Evolutionary conservation across 2,888 invertebrate genomes (phyloP).

Genomic region (Himalopsyche anomala): DNA sequence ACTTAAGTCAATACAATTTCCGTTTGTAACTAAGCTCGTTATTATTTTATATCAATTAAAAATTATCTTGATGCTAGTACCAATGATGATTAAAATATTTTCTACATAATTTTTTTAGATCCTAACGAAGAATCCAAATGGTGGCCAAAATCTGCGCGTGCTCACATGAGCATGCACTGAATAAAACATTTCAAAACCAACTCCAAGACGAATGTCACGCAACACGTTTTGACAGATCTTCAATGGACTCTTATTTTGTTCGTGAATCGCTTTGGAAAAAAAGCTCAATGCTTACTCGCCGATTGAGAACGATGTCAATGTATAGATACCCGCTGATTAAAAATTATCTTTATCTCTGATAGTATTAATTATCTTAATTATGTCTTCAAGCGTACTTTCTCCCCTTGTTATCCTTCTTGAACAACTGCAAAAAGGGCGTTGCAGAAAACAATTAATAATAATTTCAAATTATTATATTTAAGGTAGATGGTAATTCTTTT

Average conservation of each 20-base stretch:
- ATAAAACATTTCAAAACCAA: constrained; percentile 20
- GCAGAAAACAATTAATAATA: too few relatives aligned
- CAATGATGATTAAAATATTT: too few relatives aligned
- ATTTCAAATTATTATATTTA: too few relatives aligned
- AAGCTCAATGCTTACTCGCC: not conserved
- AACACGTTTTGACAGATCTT: constrained; percentile 37
- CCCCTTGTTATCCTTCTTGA: too few relatives aligned
- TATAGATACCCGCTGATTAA: not conserved
- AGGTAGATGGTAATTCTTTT: too few relatives aligned
- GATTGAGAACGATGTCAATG: constrained; percentile 1
- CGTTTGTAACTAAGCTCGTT: too few relatives aligned
- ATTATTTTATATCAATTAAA: too few relatives aligned
- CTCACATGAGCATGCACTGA: not conserved
- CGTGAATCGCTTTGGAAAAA: not conserved
- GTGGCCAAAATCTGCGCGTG: constrained; percentile 16
- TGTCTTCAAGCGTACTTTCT: too few relatives aligned
- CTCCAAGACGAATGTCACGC: not conserved
- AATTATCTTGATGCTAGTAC: too few relatives aligned
- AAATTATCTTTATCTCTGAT: not conserved
- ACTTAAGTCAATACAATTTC: too few relatives aligned
- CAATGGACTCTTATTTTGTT: constrained; percentile 17
- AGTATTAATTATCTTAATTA: not conserved
- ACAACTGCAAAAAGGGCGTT: too few relatives aligned
- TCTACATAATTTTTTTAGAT: not conserved
- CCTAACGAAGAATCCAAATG: not conserved